Evolutionary conservation across 2,113 vertebrate species (phyloP).

Genomic region (Bombycilla garrulus): DNA sequence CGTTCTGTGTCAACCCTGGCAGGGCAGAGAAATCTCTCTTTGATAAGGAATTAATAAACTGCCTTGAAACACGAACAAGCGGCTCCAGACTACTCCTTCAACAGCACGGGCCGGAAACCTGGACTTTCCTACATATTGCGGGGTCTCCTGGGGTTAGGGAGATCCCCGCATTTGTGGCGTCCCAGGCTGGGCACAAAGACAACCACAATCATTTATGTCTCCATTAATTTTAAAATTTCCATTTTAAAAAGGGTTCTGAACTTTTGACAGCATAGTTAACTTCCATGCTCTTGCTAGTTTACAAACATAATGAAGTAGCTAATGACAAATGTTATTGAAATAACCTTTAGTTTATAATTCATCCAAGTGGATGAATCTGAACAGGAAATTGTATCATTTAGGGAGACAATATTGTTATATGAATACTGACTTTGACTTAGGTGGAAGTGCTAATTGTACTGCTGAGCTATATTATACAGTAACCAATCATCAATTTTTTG

Average conservation of each 20-base stretch:
- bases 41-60: too few species aligned
- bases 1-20: too few species aligned
- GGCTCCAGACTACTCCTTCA: too few species aligned
- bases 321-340: neutral
- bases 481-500: neutral
- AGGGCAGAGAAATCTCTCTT: too few species aligned
- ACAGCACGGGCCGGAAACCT: too few species aligned
- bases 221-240: neutral
- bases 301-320: neutral
- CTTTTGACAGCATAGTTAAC: neutral
- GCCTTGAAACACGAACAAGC: too few species aligned
- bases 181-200: too few species aligned
- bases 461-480: neutral
- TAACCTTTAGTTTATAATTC: neutral
- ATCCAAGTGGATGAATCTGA: neutral
- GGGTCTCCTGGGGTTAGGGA: too few species aligned
- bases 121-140: too few species aligned
- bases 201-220: neutral
- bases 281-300: neutral
- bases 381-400: neutral
- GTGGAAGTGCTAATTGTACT: neutral
- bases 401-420: neutral
- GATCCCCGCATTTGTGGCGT: too few species aligned
- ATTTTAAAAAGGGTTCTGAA: neutral
- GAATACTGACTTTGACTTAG: neutral